Conservation (phyloP, 2,888 invertebrate species). For the Drosophila robusta region DNA sequence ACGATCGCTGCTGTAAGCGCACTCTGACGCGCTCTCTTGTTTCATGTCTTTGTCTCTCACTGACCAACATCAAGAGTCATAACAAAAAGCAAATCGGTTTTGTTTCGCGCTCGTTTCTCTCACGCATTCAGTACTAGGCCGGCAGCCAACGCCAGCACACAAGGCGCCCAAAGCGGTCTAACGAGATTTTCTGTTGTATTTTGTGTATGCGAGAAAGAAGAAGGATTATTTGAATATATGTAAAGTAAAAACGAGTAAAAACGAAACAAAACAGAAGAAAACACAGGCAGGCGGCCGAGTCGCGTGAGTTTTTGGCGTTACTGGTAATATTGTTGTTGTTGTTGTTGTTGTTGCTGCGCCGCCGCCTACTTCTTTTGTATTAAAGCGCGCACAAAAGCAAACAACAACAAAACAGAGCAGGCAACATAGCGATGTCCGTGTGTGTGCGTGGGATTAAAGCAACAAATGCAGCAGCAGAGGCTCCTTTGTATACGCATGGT, state of each 20-base stretch:
- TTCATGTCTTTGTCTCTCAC: not conserved
- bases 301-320: constrained; percentile 32
- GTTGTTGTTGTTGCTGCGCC: constrained; percentile 36
- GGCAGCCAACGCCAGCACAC: constrained; percentile 53
- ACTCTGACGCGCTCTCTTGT: constrained; percentile 1
- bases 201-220: constrained; percentile 15
- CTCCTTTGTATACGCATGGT: constrained; percentile 43
- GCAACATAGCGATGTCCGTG: constrained; percentile 1
- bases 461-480: constrained; percentile 19
- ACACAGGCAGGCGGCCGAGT: constrained; percentile 37
- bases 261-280: constrained; percentile 30
- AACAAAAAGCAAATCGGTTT: constrained; percentile 24
- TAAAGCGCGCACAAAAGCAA: constrained; percentile 48
- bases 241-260: constrained; percentile 11
- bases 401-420: constrained; percentile 37
- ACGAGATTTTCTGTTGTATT: constrained; percentile 41
- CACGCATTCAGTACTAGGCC: constrained; percentile 33
- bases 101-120: constrained; percentile 27
- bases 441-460: constrained; percentile 35
- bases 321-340: constrained; percentile 33
- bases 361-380: constrained; percentile 47
- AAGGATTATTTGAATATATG: constrained; percentile 48
- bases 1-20: constrained; percentile 11
- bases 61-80: constrained; percentile 21
- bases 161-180: constrained; percentile 44